Percentiles rank a stretch among this genome's conserved stretches.
phyloP scores from a whole-genome alignment of 2,797 vertebrate genomes.

The Odontamblyopus lacepedii region DNA sequence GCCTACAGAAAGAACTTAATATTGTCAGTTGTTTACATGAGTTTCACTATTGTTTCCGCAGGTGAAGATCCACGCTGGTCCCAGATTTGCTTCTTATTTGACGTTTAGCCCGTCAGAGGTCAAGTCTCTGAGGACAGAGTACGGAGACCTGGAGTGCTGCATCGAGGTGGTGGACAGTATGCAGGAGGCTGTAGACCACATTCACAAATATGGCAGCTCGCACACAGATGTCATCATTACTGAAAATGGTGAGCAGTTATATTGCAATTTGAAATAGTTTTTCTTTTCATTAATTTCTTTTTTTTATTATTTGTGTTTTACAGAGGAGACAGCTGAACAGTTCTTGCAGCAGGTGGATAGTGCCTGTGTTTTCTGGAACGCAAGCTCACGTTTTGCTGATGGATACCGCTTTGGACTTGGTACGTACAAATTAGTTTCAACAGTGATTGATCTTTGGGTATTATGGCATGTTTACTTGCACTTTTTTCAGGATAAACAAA shows the following conservation, averaged over 20 bases:
- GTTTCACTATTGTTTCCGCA: slow-evolving; percentile 41
- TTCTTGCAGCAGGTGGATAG: slow-evolving; percentile 96
- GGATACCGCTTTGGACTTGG: slow-evolving; percentile 96
- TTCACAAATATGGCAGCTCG: slow-evolving; percentile 96
- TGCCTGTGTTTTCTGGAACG: slow-evolving; percentile 97
- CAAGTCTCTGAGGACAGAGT: slow-evolving; percentile 91
- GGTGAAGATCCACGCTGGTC: slow-evolving; percentile 96
- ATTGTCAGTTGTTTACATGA: neutral
- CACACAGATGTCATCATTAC: slow-evolving; percentile 95
- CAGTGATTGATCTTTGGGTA: neutral
- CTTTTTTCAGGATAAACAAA: neutral
- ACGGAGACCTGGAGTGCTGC: slow-evolving; percentile 92
- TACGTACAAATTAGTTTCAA: slow-evolving; percentile 53
- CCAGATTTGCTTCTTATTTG: slow-evolving; percentile 91
- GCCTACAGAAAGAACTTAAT: too few species aligned
- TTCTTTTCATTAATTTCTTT: neutral
- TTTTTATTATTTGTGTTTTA: neutral
- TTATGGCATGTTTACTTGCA: neutral
- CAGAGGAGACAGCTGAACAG: slow-evolving; percentile 91
- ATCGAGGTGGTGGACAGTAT: slow-evolving; percentile 93
- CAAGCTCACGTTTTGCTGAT: slow-evolving; percentile 93
- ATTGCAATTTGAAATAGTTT: neutral
- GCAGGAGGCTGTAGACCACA: slow-evolving; percentile 93
- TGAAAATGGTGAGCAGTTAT: slow-evolving; percentile 85
- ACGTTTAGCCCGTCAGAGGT: slow-evolving; percentile 96